Evolutionary conservation across 2,797 vertebrate genomes (phyloP), one percentile per base, ranked within the genome.

Genomic region (Lepus townsendii): DNA sequence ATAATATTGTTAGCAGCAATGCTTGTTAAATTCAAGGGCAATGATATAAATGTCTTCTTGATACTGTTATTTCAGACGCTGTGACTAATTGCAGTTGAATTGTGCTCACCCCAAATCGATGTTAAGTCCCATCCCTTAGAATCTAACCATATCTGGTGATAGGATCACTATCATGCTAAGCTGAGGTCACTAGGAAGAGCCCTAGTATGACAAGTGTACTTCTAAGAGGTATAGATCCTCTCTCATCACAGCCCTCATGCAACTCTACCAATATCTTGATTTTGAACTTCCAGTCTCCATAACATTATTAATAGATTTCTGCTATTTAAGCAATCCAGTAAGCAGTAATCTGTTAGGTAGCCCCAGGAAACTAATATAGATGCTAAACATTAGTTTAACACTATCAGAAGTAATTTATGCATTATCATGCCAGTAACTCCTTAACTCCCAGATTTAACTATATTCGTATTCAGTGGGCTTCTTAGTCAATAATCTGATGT

Each of bases 91-190:
- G 27, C 62, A 26, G 17, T 86, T 71, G 38, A 65, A 65, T 13
- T 95, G 35, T 72, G 7, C 63, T 69, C n/a, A 27, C 54, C 62
- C 52, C 20, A 73, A 93, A 78, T 71, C 57, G 32, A 5, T 32
- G 83, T 52, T 26, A 80, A 87, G 57, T 90, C 30, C n/a, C 84
- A 14, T 71, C 83, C 66, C 50, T 84, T 13, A 95, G 76, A 62
- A 96, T 62, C 30, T 14, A 17, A 88, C 11, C 35, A 30, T 85
- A 83, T 79, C 83, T 91, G 75, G 38, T 69, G 72, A 76, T 27
- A 50, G 8, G 17, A 30, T 83, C 69, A 86, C 91, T 62, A 66
- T 62, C 22, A 83, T 60, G 35, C 93, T 90, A 95, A 91, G 91
- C 77, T 12, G 27, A 80, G 14, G 62, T 42, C 13, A 14, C 66